phyloP scores from a whole-genome alignment of 1,140 invertebrate species.

The Calycopis cecrops region DNA sequence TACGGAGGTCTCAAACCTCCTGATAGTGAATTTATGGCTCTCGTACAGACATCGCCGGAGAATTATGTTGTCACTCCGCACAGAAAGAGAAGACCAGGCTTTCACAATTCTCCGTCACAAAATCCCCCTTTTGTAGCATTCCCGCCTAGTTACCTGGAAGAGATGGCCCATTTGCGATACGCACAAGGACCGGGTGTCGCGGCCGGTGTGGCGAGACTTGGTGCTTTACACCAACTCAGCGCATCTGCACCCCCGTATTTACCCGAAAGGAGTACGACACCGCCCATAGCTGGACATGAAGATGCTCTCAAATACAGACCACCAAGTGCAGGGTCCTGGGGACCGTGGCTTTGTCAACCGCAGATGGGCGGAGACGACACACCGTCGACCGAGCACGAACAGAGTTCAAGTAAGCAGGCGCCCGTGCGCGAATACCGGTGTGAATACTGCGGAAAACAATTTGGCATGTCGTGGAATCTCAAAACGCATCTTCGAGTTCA shows the following conservation, averaged over 20 bases:
- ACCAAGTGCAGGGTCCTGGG: slow-evolving; percentile 83
- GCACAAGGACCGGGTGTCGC: slow-evolving; percentile 64
- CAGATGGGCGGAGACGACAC: slow-evolving; percentile 77
- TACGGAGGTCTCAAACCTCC: slow-evolving; percentile 77
- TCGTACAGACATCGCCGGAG: slow-evolving; percentile 80
- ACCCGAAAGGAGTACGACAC: slow-evolving; percentile 76
- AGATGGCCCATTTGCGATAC: slow-evolving; percentile 73
- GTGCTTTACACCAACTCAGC: slow-evolving; percentile 79
- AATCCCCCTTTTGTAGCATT: slow-evolving; percentile 90
- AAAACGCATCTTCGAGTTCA: slow-evolving; percentile 90
- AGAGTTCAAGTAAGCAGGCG: slow-evolving; percentile 73
- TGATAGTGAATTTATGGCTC: slow-evolving; percentile 78
- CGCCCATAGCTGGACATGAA: slow-evolving; percentile 75
- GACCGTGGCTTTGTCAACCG: slow-evolving; percentile 81
- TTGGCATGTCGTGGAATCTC: slow-evolving; percentile 92
- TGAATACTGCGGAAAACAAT: slow-evolving; percentile 91
- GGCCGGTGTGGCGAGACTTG: slow-evolving; percentile 54
- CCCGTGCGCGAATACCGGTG: slow-evolving; percentile 88
- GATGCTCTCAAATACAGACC: slow-evolving; percentile 80
- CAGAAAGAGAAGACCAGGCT: slow-evolving; percentile 87
- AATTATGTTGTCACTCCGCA: slow-evolving; percentile 90
- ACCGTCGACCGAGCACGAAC: slow-evolving; percentile 73
- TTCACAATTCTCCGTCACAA: slow-evolving; percentile 88
- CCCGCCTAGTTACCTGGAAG: slow-evolving; percentile 81
- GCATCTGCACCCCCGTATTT: slow-evolving; percentile 82